Conservation (phyloP, 2,797 vertebrate genomes). For the Danionella dracula region DNA sequence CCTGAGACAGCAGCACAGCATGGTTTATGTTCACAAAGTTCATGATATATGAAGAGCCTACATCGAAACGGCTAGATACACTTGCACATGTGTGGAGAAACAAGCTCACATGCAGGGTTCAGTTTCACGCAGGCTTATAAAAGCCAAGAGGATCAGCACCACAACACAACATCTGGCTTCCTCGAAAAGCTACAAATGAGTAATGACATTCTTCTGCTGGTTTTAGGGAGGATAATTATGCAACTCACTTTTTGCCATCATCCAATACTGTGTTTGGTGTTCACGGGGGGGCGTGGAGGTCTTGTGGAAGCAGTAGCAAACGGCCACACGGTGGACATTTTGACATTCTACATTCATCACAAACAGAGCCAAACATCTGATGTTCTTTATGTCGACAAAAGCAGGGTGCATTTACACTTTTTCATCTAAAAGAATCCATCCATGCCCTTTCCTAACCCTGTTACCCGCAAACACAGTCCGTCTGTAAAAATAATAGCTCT, state of each 20-base stretch:
- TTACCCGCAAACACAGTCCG: constrained; percentile 34
- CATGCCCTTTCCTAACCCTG: constrained; percentile 16
- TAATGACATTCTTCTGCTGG: constrained; percentile 24
- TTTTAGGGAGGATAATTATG: constrained; percentile 6
- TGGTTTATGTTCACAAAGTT: constrained; percentile 13
- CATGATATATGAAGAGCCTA: constrained; percentile 4
- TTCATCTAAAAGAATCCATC: constrained; percentile 29
- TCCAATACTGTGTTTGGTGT: neutral
- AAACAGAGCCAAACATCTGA: constrained; percentile 43
- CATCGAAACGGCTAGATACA: neutral
- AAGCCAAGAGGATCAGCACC: constrained; percentile 21
- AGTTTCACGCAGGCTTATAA: neutral
- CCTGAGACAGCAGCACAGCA: neutral
- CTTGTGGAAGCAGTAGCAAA: neutral
- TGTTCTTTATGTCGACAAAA: constrained; percentile 46
- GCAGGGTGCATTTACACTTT: constrained; percentile 45
- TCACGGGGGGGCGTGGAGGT: neutral
- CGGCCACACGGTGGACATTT: neutral
- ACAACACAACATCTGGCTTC: constrained; percentile 22
- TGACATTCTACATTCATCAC: constrained; percentile 37
- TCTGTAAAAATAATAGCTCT: constrained; percentile 49
- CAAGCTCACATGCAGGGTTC: neutral
- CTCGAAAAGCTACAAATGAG: constrained; percentile 19
- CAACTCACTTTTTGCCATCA: constrained; percentile 20
- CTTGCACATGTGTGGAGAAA: constrained; percentile 7